A percentile compares a stretch with the other conserved stretches of the same genome.
Evolutionary conservation across 2,888 invertebrate species (phyloP).

Genomic region (Drosophila lacicola): DNA sequence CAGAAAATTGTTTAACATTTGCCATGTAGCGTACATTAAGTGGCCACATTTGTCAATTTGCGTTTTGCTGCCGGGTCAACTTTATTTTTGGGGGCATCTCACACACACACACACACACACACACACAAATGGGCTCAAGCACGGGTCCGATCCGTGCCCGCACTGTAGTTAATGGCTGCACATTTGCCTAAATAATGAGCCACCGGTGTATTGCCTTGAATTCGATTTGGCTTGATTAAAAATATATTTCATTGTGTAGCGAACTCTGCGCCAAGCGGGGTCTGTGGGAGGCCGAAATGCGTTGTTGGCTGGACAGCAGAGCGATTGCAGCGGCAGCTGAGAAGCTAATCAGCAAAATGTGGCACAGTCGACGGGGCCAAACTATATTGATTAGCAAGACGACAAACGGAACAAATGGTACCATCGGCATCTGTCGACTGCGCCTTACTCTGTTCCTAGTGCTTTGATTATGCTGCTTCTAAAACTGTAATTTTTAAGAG

Average conservation of each 20-base stretch:
- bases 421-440: neutral
- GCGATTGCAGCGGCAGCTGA: constrained; percentile 67
- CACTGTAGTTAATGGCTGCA: constrained; percentile 76
- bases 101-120: too few relatives aligned
- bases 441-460: neutral
- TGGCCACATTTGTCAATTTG: constrained; percentile 80
- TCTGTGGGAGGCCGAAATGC: neutral
- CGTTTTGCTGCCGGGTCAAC: constrained; percentile 63
- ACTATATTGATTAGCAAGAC: constrained; percentile 50
- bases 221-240: constrained; percentile 80
- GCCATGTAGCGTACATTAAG: constrained; percentile 73
- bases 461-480: too few relatives aligned
- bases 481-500: too few relatives aligned
- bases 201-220: constrained; percentile 80
- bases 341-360: constrained; percentile 75
- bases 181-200: constrained; percentile 81
- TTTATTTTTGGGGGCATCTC: constrained; percentile 7
- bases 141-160: constrained; percentile 11
- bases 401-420: constrained; percentile 1
- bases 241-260: constrained; percentile 76
- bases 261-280: constrained; percentile 8
- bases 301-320: constrained; percentile 41
- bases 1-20: constrained; percentile 78
- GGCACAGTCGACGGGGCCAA: constrained; percentile 46
- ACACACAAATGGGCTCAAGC: constrained; percentile 9